These are phyloP conservation scores for Drosophila trichaetosa DNA, from an alignment of 2,888 invertebrate genomes.

Conservation along the genomic window DNA sequence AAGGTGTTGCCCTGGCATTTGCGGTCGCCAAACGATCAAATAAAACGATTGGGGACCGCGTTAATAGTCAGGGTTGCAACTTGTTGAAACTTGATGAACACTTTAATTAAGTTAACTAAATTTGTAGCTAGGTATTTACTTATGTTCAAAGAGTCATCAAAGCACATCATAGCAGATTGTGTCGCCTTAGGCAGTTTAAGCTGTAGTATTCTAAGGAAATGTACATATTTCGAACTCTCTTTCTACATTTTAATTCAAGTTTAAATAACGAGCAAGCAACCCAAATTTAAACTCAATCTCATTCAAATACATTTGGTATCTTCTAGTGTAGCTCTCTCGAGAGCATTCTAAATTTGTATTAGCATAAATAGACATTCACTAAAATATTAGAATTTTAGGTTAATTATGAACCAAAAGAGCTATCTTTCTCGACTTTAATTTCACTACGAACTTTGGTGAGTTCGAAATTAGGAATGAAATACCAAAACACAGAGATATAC, in stretches of 20 bases:
- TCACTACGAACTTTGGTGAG: no score
- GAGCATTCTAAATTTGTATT: not conserved
- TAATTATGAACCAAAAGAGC: not conserved
- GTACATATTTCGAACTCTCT: not conserved
- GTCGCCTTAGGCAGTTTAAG: not conserved
- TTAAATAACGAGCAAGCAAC: not conserved
- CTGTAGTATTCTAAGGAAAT: not conserved
- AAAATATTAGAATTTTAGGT: not conserved
- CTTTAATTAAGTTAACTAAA: not conserved
- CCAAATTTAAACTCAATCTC: not conserved
- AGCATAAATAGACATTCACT: not conserved
- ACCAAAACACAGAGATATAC: not conserved
- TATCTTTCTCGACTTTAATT: not conserved
- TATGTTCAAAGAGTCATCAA: not conserved
- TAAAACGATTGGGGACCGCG: constrained; percentile 10
- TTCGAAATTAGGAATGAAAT: not conserved
- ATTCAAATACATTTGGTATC: not conserved
- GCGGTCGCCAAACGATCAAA: constrained; percentile 46
- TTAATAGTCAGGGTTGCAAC: not conserved
- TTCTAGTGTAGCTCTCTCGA: not conserved
- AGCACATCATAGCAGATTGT: not conserved
- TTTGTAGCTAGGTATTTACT: not conserved
- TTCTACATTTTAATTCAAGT: not conserved
- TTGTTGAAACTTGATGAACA: not conserved
- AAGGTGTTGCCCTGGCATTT: constrained; percentile 62